Evolutionary conservation across 2,113 vertebrate species (phyloP).

Genomic region (Nyctibius bracteatus): DNA sequence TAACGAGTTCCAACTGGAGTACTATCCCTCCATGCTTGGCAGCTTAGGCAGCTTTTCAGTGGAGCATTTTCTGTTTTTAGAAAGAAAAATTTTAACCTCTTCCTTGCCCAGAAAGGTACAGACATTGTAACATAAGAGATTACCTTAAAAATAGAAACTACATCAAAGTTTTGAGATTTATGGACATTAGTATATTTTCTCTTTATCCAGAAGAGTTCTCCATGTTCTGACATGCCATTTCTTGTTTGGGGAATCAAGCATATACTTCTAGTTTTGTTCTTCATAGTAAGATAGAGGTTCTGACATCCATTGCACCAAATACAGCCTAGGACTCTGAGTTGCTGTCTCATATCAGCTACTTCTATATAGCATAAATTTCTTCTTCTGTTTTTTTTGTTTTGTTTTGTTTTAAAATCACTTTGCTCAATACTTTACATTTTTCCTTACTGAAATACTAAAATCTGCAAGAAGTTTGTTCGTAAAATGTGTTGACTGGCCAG

Average conservation of each 20-base stretch:
- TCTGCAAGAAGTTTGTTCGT: background rate
- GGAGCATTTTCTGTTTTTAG: background rate
- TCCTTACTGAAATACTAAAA: background rate
- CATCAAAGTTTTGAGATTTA: background rate
- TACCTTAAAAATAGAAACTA: background rate
- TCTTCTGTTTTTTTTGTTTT: background rate
- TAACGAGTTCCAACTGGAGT: constrained; percentile 52
- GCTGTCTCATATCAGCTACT: background rate
- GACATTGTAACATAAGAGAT: background rate
- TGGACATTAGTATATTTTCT: background rate
- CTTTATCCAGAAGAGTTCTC: background rate
- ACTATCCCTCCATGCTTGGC: constrained; percentile 31
- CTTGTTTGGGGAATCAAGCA: background rate
- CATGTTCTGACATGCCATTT: background rate
- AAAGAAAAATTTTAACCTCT: constrained; percentile 32
- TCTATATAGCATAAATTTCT: background rate
- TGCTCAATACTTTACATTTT: background rate
- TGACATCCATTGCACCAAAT: background rate
- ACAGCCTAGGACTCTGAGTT: background rate
- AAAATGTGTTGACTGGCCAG: background rate
- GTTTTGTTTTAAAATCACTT: background rate
- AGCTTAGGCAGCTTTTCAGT: constrained; percentile 23
- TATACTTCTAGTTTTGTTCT: background rate
- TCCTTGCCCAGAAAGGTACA: background rate
- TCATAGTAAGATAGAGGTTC: background rate